Evolutionary conservation across 2,888 invertebrate genomes (phyloP), one percentile per base, ranked within the genome.

Genomic region (Chalcosyrphus nemorum): DNA sequence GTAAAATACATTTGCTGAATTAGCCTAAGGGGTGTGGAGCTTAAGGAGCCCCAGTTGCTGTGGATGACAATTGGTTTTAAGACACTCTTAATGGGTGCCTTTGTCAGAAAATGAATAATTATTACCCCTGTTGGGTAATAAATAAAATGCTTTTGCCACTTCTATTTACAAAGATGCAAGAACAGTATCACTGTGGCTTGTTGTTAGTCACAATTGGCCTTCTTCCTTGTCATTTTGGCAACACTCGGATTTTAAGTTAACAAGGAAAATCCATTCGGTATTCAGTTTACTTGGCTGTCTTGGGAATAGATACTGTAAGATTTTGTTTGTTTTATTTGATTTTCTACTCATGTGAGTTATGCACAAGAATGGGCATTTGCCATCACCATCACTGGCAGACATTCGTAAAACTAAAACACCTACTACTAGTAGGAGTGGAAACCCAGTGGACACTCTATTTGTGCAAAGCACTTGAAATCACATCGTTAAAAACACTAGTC

Each of bases 21-120:
- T 81, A 56, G 80, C 56, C 61, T 11, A 52, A 19, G 29, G 52
- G 38, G 38, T 5, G 29, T 5, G 29, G 13, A 17, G 17, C 32
- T 32, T 13, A 61, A 27, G 66, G 54, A 15, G 17, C 59, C 38
- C n/a, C 24, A 24, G 24, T 24, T 4, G 24, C 70, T 65, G 43
- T 27, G 32, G 35, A 66, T 71, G 81, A 65, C 81, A 71, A 76
- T 71, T 76, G 81, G 75, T 63, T 71, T 54, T 61, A 50, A 47
- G 63, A 9, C 35, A 13, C 38, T 59, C 47, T 41, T 59, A 54
- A 72, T 59, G 77, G 77, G n/a, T 61, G 52, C 27, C 21, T 57
- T 70, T 50, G 32, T 65, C 17, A 47, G 50, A 27, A 50, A 21
- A 19, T 43, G 54, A 17, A 19, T 61, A 63, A 68, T 72, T 78